Conservation (phyloP, 2,888 invertebrate species). For the Caenorhabditis afra region DNA sequence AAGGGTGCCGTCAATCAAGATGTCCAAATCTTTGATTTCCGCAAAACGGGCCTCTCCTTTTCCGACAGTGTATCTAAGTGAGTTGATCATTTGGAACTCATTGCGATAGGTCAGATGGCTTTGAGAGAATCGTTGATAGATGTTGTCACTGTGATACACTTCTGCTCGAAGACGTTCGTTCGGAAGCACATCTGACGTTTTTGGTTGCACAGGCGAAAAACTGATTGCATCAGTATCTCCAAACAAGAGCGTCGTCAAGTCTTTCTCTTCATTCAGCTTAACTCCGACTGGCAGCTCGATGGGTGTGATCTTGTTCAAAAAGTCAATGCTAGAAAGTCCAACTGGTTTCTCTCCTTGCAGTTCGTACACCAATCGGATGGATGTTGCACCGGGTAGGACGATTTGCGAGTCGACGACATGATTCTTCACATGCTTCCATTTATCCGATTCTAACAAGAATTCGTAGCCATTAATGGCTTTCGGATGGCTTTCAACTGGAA, state of each 20-base stretch:
- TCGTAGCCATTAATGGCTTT: conserved; percentile 9
- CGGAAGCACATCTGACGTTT: conserved; percentile 6
- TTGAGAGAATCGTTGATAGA: conserved; percentile 59
- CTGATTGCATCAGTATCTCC: conserved; percentile 58
- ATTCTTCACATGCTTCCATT: conserved; percentile 63
- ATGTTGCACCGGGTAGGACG: conserved; percentile 68
- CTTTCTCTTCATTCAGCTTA: conserved; percentile 32
- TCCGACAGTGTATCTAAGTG: conserved; percentile 34
- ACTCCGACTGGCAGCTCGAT: conserved; percentile 32
- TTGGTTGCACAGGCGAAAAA: conserved; percentile 17
- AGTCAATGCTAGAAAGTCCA: conserved; percentile 56
- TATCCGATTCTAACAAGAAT: conserved; percentile 42
- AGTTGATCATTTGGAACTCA: conserved; percentile 59
- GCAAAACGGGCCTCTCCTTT: conserved; percentile 54
- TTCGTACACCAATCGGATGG: conserved; percentile 56
- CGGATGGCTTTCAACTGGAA: not conserved
- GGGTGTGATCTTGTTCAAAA: conserved; percentile 60
- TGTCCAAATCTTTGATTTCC: conserved; percentile 58
- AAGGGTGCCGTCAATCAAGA: conserved; percentile 66
- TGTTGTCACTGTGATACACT: conserved; percentile 35
- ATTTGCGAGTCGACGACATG: conserved; percentile 64
- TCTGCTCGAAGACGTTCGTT: conserved; percentile 39
- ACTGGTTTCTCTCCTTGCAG: conserved; percentile 24
- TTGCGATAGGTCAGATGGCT: conserved; percentile 54
- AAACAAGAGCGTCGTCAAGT: conserved; percentile 17